Percentiles rank a stretch among this genome's conserved stretches.
phyloP scores from a whole-genome alignment of 2,888 invertebrate species.

The Himalopsyche japonica region DNA sequence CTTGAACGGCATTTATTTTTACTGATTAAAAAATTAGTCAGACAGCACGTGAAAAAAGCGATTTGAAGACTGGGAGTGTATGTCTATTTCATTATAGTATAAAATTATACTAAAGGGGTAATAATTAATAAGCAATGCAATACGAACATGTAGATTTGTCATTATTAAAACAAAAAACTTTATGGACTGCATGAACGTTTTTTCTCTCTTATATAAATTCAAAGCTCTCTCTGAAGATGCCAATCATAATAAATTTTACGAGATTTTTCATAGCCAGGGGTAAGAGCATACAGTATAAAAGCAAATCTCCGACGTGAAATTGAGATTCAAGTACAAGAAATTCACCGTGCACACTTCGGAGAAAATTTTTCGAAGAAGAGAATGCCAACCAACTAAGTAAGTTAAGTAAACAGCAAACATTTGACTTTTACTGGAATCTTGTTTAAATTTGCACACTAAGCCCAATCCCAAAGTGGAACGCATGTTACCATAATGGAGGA shows the following conservation, averaged over 20 bases:
- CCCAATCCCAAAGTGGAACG: too few species aligned
- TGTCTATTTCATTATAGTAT: too few species aligned
- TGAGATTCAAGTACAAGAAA: neutral
- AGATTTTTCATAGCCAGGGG: neutral
- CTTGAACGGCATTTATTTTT: too few species aligned
- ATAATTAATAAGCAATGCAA: too few species aligned
- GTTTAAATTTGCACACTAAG: too few species aligned
- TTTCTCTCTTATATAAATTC: neutral
- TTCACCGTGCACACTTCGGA: neutral
- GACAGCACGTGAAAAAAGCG: too few species aligned
- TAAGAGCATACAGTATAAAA: neutral
- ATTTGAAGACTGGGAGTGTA: too few species aligned
- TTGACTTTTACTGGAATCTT: neutral
- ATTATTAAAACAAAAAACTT: too few species aligned
- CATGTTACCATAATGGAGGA: too few species aligned
- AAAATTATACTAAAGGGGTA: too few species aligned
- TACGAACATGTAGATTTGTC: too few species aligned
- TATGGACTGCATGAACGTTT: neutral
- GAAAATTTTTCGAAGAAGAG: neutral
- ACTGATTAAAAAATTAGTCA: too few species aligned
- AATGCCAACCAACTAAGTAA: neutral
- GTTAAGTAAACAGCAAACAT: neutral
- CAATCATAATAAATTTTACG: conserved; percentile 14
- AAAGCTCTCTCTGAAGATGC: neutral
- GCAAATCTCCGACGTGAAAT: neutral